Evolutionary conservation across 2,888 invertebrate species (phyloP).

Genomic region (Rapana venosa): DNA sequence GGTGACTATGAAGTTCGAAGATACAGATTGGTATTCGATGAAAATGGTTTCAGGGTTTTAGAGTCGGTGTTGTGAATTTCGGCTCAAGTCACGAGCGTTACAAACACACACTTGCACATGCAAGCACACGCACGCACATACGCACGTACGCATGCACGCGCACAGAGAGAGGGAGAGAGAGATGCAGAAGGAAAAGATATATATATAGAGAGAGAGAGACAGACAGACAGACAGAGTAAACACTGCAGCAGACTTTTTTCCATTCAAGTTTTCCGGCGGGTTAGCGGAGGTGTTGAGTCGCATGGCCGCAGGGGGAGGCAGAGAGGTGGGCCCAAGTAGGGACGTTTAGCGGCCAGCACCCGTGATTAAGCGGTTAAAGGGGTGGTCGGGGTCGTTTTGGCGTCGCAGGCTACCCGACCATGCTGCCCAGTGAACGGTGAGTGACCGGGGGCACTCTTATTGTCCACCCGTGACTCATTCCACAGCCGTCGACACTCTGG

Average conservation of each 20-base stretch:
- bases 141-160: too few species aligned
- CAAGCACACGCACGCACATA: too few species aligned
- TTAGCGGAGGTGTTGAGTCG: conserved; percentile 10
- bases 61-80: too few species aligned
- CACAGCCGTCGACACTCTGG: not conserved
- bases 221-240: too few species aligned
- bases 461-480: too few species aligned
- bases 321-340: not conserved
- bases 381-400: not conserved
- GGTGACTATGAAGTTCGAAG: not conserved
- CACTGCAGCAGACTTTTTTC: not conserved
- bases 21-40: not conserved
- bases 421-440: not conserved
- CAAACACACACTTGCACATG: too few species aligned
- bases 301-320: not conserved
- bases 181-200: too few species aligned
- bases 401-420: not conserved
- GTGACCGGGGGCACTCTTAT: not conserved
- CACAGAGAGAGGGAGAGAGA: too few species aligned
- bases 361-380: conserved; percentile 20
- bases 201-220: too few species aligned
- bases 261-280: not conserved
- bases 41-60: too few species aligned
- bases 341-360: conserved; percentile 6
- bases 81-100: too few species aligned